phyloP scores from a whole-genome alignment of 2,113 vertebrate genomes.

The Sapajus apella region DNA sequence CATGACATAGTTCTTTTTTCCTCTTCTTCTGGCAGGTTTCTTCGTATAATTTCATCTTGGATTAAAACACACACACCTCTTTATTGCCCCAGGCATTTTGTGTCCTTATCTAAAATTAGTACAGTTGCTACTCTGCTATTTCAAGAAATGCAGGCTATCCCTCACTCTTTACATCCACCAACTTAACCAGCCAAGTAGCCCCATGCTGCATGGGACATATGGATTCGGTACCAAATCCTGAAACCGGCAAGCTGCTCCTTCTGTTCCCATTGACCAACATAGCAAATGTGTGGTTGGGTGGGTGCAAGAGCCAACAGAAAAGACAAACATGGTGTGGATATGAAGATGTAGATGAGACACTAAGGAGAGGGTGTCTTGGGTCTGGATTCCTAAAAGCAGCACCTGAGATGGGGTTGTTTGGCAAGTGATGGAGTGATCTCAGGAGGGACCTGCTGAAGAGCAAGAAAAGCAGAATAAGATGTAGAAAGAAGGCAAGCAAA shows the following conservation, averaged over 20 bases:
- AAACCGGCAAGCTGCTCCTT: not conserved
- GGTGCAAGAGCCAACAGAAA: not conserved
- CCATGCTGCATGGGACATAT: not conserved
- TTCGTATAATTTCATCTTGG: not conserved
- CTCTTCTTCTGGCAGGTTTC: not conserved
- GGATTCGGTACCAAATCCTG: not conserved
- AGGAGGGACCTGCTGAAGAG: not conserved
- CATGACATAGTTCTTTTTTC: not conserved
- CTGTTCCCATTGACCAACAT: not conserved
- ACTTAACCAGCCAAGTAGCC: not conserved
- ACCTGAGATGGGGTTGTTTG: not conserved
- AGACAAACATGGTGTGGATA: not conserved
- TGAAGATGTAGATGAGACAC: not conserved
- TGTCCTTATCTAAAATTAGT: slow-evolving; percentile 56
- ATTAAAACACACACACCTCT: not conserved
- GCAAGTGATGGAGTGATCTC: not conserved
- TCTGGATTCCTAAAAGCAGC: not conserved
- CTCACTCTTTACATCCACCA: not conserved
- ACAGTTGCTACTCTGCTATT: not conserved
- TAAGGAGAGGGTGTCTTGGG: not conserved
- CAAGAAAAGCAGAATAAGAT: not conserved
- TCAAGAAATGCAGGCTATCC: not conserved
- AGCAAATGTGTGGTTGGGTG: not conserved
- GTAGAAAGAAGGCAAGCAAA: not conserved
- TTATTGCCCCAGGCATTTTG: slow-evolving; percentile 16